phyloP scores from a whole-genome alignment of 2,113 vertebrate genomes.

The Leptobrachium leishanense region DNA sequence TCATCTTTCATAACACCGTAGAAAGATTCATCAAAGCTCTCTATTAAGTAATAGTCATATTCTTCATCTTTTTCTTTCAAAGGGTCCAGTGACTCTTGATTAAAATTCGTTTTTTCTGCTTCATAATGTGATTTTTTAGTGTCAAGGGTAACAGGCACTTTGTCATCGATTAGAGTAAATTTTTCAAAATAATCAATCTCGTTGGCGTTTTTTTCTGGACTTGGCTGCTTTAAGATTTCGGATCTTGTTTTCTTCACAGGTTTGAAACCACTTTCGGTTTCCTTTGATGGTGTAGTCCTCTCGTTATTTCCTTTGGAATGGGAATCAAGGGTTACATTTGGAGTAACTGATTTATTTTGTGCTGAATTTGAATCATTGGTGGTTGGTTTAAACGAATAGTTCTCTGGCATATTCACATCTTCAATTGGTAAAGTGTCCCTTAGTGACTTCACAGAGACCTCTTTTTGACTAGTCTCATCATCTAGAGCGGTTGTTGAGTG shows the following conservation, averaged over 20 bases:
- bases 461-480: neutral
- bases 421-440: neutral
- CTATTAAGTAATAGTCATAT: conserved; percentile 75
- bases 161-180: conserved; percentile 84
- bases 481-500: neutral
- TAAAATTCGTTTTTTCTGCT: conserved; percentile 51
- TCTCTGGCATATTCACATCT: neutral
- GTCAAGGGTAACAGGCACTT: conserved; percentile 60
- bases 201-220: conserved; percentile 47
- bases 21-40: conserved; percentile 83
- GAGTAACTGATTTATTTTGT: neutral
- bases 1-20: conserved; percentile 67
- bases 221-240: conserved; percentile 38
- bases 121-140: conserved; percentile 59
- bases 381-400: neutral
- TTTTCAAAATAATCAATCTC: conserved; percentile 93
- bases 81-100: conserved; percentile 53
- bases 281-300: conserved; percentile 38
- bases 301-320: conserved; percentile 26
- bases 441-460: neutral
- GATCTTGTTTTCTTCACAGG: conserved; percentile 16
- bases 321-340: conserved; percentile 44
- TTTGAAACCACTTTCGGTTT: conserved; percentile 45
- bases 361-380: neutral
- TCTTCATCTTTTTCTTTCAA: conserved; percentile 60